Base-by-base conservation (phyloP, 2,113 vertebrate genomes). In the Cryptomyrus ogoouensis region DNA sequence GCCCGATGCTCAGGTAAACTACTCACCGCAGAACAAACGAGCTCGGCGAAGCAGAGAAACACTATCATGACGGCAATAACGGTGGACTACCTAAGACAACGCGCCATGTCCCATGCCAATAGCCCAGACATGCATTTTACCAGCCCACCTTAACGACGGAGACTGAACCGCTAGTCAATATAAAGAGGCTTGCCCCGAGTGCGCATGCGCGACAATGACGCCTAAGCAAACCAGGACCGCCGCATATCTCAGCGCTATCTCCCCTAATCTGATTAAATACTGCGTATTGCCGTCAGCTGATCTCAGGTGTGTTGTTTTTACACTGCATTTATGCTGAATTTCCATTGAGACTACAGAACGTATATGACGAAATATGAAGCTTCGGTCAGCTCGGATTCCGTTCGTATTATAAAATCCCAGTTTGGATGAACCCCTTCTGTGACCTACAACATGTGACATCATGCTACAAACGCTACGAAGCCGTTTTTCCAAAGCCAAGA, bases 401-500 rank as follows among this genome's bases (percentile, higher is more conserved):
- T 39, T 39, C 5, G 35, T 13, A 15, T 39, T 42, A 77, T 77
- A 70, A 31, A 70, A 70, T 66, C 62, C 62, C 24, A 56, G 62
- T 66, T 66, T 27, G 2, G 9, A n/a, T 27, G n/a, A 70, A 27
- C 62, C n/a, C 17, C 74, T 77, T 42, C 2, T 17, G 35, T 80
- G 31, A 80, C 15, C 13, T 80, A 80, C 13, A 74, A 74, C 70
- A 77, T 15, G 31, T 80, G 74, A 80, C 74, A 27, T 77, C 13
- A 77, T 19, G 74, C 35, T 39, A 80, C 96, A 97, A 97, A 96
- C 96, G 96, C 96, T 96, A 97, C 96, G 97, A 96, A 84, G 90
- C 94, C 94, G 94, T 96, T 94, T 91, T 96, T 94, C 91, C 96
- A 96, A 95, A 97, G 96, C 96, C 96, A 97, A 97, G 96, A 95